Evolutionary conservation across 2,113 vertebrate species (phyloP).

Genomic region (Ameiurus melas): DNA sequence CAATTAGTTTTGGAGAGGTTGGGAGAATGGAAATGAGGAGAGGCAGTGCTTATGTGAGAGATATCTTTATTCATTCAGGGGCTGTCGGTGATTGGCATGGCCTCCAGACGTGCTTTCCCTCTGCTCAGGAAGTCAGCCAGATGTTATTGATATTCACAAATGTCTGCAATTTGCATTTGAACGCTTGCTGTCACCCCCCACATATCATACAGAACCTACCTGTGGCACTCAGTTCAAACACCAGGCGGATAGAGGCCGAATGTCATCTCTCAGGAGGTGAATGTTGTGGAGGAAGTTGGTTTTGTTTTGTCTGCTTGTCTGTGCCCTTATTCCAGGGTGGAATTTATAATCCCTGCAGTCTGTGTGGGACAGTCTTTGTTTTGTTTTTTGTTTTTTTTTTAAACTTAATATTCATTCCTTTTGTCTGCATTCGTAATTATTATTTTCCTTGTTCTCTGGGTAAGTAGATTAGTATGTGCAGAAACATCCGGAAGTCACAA

Average conservation of each 20-base stretch:
- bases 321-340: background rate
- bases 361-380: constrained; percentile 33
- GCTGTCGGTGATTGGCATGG: constrained; percentile 67
- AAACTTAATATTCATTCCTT: constrained; percentile 26
- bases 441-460: background rate
- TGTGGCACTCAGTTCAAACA: constrained; percentile 46
- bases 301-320: constrained; percentile 15
- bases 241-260: constrained; percentile 35
- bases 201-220: constrained; percentile 23
- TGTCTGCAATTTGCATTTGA: constrained; percentile 64
- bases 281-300: constrained; percentile 11
- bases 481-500: background rate
- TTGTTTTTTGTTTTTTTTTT: background rate
- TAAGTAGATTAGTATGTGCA: background rate
- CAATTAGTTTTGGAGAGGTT: constrained; percentile 61
- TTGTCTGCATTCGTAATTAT: constrained; percentile 7
- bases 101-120: constrained; percentile 64
- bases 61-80: constrained; percentile 71
- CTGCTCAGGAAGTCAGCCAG: constrained; percentile 62
- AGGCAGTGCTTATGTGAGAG: constrained; percentile 57
- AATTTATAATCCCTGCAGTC: constrained; percentile 2
- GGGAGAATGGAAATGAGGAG: constrained; percentile 48
- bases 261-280: constrained; percentile 5
- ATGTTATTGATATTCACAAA: constrained; percentile 73
- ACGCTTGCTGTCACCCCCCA: constrained; percentile 37